phyloP scores from a whole-genome alignment of 2,113 vertebrate genomes.

The Barbus barbus region DNA sequence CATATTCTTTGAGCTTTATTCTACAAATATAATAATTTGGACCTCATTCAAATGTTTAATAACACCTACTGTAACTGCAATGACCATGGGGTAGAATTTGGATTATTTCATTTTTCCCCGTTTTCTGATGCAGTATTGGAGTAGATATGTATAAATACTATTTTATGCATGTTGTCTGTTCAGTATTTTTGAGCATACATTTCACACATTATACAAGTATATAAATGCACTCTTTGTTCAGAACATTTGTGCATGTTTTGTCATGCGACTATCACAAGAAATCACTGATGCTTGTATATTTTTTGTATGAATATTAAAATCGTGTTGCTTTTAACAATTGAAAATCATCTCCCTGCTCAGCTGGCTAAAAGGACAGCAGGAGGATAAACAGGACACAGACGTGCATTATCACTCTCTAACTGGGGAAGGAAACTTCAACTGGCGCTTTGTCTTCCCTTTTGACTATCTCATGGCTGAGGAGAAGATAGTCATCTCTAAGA shows the following conservation, averaged over 20 bases:
- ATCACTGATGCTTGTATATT: too few relatives aligned
- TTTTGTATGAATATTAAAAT: neutral
- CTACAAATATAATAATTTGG: neutral
- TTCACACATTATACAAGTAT: constrained; percentile 4
- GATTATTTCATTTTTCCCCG: neutral
- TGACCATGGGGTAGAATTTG: neutral
- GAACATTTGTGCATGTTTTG: constrained; percentile 54
- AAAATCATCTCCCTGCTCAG: constrained; percentile 67
- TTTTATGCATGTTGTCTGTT: neutral
- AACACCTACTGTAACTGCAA: neutral
- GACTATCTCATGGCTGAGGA: constrained; percentile 97
- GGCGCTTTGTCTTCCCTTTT: constrained; percentile 95
- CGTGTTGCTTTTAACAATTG: neutral
- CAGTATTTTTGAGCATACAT: neutral
- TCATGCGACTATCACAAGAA: constrained; percentile 55
- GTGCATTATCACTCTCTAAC: too few relatives aligned
- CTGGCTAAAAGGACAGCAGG: constrained; percentile 98
- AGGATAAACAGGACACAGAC: constrained; percentile 85
- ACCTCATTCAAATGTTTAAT: neutral
- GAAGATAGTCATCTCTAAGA: constrained; percentile 97
- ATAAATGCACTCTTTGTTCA: constrained; percentile 19
- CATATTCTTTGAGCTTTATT: neutral
- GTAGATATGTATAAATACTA: neutral
- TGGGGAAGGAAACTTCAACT: constrained; percentile 53
- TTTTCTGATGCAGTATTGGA: neutral